Evolutionary conservation across 2,113 vertebrate species (phyloP).

Genomic region (Neopipo cinnamomea): DNA sequence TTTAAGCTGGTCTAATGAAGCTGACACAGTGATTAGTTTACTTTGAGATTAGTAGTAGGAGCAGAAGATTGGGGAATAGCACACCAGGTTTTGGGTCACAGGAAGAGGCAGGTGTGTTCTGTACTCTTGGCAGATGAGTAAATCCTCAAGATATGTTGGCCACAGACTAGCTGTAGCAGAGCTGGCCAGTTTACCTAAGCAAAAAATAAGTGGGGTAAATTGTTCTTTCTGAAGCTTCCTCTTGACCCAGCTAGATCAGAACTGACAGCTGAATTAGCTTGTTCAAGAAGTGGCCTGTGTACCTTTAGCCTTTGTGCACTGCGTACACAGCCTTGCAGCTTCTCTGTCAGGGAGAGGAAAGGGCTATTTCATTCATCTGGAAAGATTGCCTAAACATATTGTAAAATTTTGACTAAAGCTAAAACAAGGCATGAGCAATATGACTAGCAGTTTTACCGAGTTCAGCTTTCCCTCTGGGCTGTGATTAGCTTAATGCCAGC

Average conservation of each 20-base stretch:
- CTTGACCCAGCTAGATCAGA: not conserved
- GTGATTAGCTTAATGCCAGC: no score
- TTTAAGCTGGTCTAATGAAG: not conserved
- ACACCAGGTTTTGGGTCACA: not conserved
- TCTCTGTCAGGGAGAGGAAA: not conserved
- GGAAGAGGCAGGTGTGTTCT: not conserved
- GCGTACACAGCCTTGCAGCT: not conserved
- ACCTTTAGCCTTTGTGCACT: not conserved
- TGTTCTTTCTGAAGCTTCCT: not conserved
- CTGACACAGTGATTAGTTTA: not conserved
- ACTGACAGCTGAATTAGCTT: not conserved
- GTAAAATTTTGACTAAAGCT: not conserved
- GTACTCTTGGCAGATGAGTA: not conserved
- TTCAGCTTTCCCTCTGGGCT: not conserved
- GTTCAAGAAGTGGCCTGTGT: not conserved
- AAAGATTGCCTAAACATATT: not conserved
- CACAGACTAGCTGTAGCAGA: not conserved
- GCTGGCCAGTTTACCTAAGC: not conserved
- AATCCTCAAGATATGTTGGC: not conserved
- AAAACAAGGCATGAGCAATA: not conserved
- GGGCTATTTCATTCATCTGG: not conserved
- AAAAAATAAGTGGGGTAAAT: not conserved
- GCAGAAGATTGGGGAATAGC: not conserved
- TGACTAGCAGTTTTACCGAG: not conserved
- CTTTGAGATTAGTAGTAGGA: not conserved